Percentiles rank a stretch among this genome's conserved stretches.
These are phyloP conservation scores for Setophaga kirtlandii DNA, from an alignment of 2,113 vertebrate species.

Conservation along the genomic window DNA sequence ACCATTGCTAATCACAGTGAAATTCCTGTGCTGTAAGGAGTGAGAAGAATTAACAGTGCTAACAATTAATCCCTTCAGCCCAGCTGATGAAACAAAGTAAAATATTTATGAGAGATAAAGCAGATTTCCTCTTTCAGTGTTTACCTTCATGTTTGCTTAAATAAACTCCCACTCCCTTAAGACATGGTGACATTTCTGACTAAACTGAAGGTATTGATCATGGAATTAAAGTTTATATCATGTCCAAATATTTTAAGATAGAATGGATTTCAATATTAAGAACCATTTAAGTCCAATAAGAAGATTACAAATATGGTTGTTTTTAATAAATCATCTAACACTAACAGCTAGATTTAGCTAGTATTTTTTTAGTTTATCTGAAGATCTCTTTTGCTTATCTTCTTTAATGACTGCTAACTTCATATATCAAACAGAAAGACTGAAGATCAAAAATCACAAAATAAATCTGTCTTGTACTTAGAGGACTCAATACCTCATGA, in stretches of 20 bases:
- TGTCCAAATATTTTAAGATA: conserved; percentile 25
- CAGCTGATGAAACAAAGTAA: background rate
- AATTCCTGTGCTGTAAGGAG: background rate
- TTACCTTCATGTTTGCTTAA: background rate
- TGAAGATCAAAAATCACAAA: background rate
- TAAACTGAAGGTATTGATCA: conserved; percentile 7
- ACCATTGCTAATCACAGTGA: background rate
- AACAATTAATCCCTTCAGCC: background rate
- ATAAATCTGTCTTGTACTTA: background rate
- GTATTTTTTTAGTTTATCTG: background rate
- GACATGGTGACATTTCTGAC: conserved; percentile 23
- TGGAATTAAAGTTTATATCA: conserved; percentile 25
- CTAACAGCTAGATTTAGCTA: background rate
- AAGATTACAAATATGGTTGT: background rate
- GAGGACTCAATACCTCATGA: fast-evolving
- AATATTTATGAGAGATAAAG: conserved; percentile 27
- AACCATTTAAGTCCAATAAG: background rate
- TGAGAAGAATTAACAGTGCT: background rate
- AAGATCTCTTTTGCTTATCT: background rate
- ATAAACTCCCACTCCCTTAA: conserved; percentile 1
- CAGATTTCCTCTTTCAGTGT: background rate
- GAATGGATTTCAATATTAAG: background rate
- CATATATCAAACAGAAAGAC: background rate
- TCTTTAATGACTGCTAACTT: background rate
- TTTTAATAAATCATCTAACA: background rate